Conservation (phyloP, 1,140 invertebrate genomes). For the Hycleus phaleratus region DNA sequence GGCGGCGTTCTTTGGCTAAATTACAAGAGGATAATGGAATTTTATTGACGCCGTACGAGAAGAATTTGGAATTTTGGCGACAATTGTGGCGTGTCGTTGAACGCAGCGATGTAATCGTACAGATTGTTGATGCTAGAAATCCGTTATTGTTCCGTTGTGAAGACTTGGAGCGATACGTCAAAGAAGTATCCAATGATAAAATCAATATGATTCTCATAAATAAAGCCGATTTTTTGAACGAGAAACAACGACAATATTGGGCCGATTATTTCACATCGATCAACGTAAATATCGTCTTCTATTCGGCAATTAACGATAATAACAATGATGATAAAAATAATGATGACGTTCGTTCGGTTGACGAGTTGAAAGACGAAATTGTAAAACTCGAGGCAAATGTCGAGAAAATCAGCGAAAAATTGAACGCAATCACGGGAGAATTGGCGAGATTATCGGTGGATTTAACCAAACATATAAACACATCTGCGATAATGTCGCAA, state of each 20-base stretch:
- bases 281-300: constrained; percentile 69
- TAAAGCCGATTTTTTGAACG: constrained; percentile 91
- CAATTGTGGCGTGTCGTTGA: constrained; percentile 98
- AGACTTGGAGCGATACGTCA: constrained; percentile 91
- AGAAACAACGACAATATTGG: constrained; percentile 77
- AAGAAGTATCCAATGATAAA: constrained; percentile 72
- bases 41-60: constrained; percentile 93
- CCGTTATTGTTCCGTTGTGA: constrained; percentile 88
- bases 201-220: constrained; percentile 84
- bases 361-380: constrained; percentile 26
- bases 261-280: constrained; percentile 73
- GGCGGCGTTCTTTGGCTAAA: constrained; percentile 72
- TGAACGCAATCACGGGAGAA: constrained; percentile 42
- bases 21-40: constrained; percentile 76
- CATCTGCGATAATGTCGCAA: constrained; percentile 46
- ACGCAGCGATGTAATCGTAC: constrained; percentile 88
- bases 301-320: constrained; percentile 61
- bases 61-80: constrained; percentile 97
- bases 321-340: constrained; percentile 35
- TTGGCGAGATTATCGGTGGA: constrained; percentile 19
- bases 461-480: constrained; percentile 28
- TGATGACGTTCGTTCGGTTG: constrained; percentile 24
- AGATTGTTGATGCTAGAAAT: constrained; percentile 96
- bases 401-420: constrained; percentile 40
- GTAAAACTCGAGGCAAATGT: constrained; percentile 38